A percentile compares a stretch with the other conserved stretches of the same genome.
Evolutionary conservation across 2,113 vertebrate species (phyloP).

Genomic region (Chascanopsetta lugubris): DNA sequence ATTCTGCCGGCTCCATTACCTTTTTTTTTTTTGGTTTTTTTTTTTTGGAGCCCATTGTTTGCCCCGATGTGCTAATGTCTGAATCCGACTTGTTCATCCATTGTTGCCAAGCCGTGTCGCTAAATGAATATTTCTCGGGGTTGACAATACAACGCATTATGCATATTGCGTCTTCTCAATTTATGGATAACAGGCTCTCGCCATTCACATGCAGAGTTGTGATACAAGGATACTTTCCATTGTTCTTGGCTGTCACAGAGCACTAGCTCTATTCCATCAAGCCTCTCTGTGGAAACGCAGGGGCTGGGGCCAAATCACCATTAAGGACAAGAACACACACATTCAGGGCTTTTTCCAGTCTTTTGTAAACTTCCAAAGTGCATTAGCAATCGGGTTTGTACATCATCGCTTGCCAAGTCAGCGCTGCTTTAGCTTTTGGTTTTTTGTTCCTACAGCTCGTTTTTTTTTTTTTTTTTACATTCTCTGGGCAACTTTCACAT

Average conservation of each 20-base stretch:
- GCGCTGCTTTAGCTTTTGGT: conserved; percentile 14
- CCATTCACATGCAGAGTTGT: conserved; percentile 58
- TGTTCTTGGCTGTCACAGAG: conserved; percentile 53
- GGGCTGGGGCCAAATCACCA: conserved; percentile 24
- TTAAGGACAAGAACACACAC: conserved; percentile 14
- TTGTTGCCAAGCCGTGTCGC: conserved; percentile 60
- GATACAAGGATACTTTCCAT: conserved; percentile 48
- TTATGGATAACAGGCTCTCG: conserved; percentile 63
- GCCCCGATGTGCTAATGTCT: conserved; percentile 68
- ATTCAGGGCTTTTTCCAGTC: conserved; percentile 3
- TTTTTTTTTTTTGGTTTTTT: no score
- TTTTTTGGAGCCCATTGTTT: conserved; percentile 69
- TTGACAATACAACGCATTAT: conserved; percentile 68
- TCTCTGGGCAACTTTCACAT: conserved; percentile 44
- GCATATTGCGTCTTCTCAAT: conserved; percentile 67
- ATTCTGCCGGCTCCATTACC: conserved; percentile 71
- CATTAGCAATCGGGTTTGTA: conserved; percentile 5
- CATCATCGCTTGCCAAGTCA: conserved; percentile 28
- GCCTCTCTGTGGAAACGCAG: conserved; percentile 11
- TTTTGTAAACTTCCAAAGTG: conserved; percentile 19
- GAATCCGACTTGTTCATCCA: conserved; percentile 66
- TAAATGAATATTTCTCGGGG: conserved; percentile 66
- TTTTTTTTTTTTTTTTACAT: conserved; percentile 34
- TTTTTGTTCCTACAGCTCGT: conserved; percentile 29
- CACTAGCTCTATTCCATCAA: conserved; percentile 25